Percentiles rank a stretch among this genome's conserved stretches.
Conservation (phyloP, 2,113 vertebrate genomes). For the rat (Rattus norvegicus) region DNA sequence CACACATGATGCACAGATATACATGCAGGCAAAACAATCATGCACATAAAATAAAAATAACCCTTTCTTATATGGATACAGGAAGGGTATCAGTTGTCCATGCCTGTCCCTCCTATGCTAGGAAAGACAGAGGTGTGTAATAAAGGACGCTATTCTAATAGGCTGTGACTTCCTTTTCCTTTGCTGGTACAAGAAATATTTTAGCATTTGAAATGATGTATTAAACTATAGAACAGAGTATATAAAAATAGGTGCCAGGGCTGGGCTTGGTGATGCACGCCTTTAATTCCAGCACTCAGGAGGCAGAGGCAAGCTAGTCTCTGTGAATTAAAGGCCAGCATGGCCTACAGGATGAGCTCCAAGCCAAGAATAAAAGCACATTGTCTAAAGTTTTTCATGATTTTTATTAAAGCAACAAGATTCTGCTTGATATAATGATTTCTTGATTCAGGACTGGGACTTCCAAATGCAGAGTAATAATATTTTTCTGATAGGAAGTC, state of each 20-base stretch:
- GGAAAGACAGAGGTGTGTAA: not conserved
- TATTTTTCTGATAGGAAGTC: conserved; percentile 31
- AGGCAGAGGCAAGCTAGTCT: not conserved
- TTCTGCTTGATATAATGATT: conserved; percentile 33
- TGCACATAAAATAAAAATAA: not conserved
- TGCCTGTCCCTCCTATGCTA: not conserved
- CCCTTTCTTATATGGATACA: not conserved
- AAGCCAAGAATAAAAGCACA: not conserved
- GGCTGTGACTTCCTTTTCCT: not conserved
- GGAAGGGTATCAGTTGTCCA: not conserved
- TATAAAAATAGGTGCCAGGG: not conserved
- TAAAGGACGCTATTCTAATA: not conserved
- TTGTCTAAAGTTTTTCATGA: conserved; percentile 17
- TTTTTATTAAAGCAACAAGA: conserved; percentile 41
- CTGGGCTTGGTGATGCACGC: not conserved
- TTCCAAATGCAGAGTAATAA: conserved; percentile 31
- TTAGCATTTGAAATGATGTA: not conserved
- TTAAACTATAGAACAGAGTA: not conserved
- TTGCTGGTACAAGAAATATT: not conserved
- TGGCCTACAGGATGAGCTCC: not conserved
- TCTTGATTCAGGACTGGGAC: conserved; percentile 16
- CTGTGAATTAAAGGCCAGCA: not conserved
- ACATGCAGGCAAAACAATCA: not conserved
- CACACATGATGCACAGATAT: not conserved
- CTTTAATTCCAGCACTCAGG: not conserved